Conservation (phyloP, 2,113 vertebrate genomes). For the Lampris incognitus region DNA sequence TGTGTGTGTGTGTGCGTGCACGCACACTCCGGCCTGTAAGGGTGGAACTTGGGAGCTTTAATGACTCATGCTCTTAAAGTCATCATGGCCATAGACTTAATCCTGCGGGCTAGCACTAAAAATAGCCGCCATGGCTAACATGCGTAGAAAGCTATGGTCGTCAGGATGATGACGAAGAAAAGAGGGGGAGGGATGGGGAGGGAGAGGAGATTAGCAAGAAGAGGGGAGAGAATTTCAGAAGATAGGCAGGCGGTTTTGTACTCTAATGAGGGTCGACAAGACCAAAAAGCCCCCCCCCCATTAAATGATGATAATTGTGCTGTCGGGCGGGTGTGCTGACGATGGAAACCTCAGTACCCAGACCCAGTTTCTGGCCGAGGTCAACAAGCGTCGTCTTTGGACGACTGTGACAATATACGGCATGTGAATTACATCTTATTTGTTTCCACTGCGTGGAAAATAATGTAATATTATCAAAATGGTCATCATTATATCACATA, state of each 20-base stretch:
- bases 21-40: neutral
- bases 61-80: constrained; percentile 33
- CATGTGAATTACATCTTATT: neutral
- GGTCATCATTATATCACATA: too few relatives aligned
- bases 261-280: constrained; percentile 6
- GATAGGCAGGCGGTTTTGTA: constrained; percentile 16
- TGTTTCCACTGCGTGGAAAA: neutral
- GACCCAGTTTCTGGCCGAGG: neutral
- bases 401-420: neutral
- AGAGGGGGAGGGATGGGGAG: constrained; percentile 9
- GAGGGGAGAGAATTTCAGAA: neutral
- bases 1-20: neutral
- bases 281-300: constrained; percentile 4
- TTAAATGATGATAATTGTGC: neutral
- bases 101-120: constrained; percentile 61
- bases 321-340: neutral
- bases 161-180: constrained; percentile 28
- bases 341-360: neutral
- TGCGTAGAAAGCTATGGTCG: constrained; percentile 34
- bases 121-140: constrained; percentile 53
- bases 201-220: neutral
- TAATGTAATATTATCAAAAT: too few relatives aligned
- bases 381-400: neutral
- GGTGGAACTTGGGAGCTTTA: constrained; percentile 26
- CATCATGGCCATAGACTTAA: constrained; percentile 58